Base-by-base conservation (phyloP, 2,888 invertebrate species). In the Cephus spinipes region DNA sequence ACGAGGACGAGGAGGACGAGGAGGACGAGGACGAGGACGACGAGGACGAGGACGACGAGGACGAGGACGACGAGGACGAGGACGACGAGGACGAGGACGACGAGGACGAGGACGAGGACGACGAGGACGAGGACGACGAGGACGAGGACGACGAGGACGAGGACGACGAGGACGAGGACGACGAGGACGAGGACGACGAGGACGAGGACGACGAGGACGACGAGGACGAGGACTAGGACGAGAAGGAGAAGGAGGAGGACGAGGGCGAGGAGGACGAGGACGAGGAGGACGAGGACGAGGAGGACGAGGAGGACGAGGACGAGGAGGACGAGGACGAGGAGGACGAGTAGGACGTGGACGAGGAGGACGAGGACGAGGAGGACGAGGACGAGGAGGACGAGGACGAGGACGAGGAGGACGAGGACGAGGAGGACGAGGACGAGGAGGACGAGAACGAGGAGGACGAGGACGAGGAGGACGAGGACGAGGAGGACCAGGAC, bases 221-320 rank as follows among this genome's bases (percentile, higher is more conserved):
- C 31, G n/a, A n/a, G n/a, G n/a, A n/a, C n/a, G n/a, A n/a, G n/a
- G n/a, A n/a, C n/a, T n/a, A n/a, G n/a, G n/a, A n/a, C 79, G 71
- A 69, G 68, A 23, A 68, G 12, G 68, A 68, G 12, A 23, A 68
- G 68, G 68, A 68, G 12, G 68, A 68, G 12, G 68, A 68, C 68
- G 68, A 68, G 12, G 68, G 23, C 12, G 68, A 68, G 75, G 71
- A 76, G 74, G 74, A 74, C 69, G 77, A 80, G 79, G 36, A 73
- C 69, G 35, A 74, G 73, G 68, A 69, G 34, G 73, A 69, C 36
- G 36, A 77, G 71, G 36, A 76, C 35, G 15, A 33, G n/a, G 77
- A 40, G 36, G 40, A 35, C 30, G 33, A 75, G 73, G 31, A 15
- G 35, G 73, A 33, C 69, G 36, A 40, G 68, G 68, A 68, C 32